Evolutionary conservation across 1,140 invertebrate genomes (phyloP).

Genomic region (Drosophila sp.): DNA sequence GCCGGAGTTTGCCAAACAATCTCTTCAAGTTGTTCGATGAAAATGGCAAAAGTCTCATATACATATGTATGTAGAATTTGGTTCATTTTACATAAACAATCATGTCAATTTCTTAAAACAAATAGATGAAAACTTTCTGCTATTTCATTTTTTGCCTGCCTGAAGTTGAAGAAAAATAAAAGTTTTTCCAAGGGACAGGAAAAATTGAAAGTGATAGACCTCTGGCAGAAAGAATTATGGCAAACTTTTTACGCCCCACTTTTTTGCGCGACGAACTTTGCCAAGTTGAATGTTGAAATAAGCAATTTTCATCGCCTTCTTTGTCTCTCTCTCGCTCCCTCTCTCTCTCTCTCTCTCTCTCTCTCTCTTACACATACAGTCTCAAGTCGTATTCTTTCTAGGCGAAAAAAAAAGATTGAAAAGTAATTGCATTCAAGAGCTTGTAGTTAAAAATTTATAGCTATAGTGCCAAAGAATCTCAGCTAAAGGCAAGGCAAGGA

Average conservation of each 20-base stretch:
- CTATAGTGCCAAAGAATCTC: conserved; percentile 66
- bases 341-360: not conserved
- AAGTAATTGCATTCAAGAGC: conserved; percentile 80
- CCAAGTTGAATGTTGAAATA: conserved; percentile 78
- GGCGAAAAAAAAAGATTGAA: conserved; percentile 67
- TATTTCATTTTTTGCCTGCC: conserved; percentile 47
- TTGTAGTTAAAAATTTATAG: conserved; percentile 81
- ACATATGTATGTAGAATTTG: conserved; percentile 34
- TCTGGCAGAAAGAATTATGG: conserved; percentile 58
- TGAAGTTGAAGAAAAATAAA: conserved; percentile 62
- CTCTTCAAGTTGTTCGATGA: not conserved
- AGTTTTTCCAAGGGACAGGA: conserved; percentile 37
- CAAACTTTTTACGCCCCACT: conserved; percentile 57
- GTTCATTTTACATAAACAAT: conserved; percentile 64
- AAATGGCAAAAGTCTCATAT: conserved; percentile 33
- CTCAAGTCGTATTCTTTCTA: conserved; percentile 17
- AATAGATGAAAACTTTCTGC: conserved; percentile 73
- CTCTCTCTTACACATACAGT: conserved; percentile 18
- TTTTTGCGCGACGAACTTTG: conserved; percentile 68
- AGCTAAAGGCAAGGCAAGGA: conserved; percentile 34
- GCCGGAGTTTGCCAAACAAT: not conserved
- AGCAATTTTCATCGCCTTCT: conserved; percentile 65
- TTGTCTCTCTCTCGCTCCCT: not conserved
- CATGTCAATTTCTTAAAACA: conserved; percentile 74
- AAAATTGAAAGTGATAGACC: conserved; percentile 61